These are phyloP conservation scores for Temnothorax longispinosus DNA, from an alignment of 1,140 invertebrate genomes.

Conservation along the genomic window DNA sequence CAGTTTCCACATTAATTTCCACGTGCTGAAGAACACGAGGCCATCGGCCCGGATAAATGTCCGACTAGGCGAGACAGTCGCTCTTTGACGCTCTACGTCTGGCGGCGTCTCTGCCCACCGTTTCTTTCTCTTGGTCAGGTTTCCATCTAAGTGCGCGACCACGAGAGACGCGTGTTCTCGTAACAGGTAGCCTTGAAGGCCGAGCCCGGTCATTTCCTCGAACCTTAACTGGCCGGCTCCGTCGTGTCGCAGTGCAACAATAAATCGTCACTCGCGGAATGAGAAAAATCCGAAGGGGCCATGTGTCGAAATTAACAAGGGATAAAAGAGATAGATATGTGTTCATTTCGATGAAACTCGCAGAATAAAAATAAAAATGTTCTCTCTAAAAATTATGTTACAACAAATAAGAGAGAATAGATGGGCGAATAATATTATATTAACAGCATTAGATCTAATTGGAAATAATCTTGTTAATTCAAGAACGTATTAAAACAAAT, in stretches of 20 bases:
- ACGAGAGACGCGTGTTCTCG: constrained; percentile 6
- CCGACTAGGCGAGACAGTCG: constrained; percentile 42
- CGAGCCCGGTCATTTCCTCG: constrained; percentile 37
- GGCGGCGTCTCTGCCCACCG: not conserved
- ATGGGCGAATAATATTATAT: not conserved
- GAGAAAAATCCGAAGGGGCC: not conserved
- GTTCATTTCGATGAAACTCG: not conserved
- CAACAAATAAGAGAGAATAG: not conserved
- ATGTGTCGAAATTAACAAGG: constrained; percentile 3
- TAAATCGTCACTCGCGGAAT: not conserved
- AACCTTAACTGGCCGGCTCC: not conserved
- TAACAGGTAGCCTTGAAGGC: constrained; percentile 48
- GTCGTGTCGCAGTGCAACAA: constrained; percentile 1
- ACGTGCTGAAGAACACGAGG: constrained; percentile 5
- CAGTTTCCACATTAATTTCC: constrained; percentile 50
- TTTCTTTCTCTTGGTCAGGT: constrained; percentile 54
- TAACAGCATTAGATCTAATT: not conserved
- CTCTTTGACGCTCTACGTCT: constrained; percentile 17
- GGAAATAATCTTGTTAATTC: not conserved
- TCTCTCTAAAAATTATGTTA: not conserved
- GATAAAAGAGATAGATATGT: not conserved
- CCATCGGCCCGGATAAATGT: constrained; percentile 33
- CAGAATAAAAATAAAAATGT: not conserved
- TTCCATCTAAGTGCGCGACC: constrained; percentile 41
- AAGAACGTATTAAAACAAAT: not conserved